Base-by-base conservation (phyloP, 2,888 invertebrate species). In the Aphodius granarius region DNA sequence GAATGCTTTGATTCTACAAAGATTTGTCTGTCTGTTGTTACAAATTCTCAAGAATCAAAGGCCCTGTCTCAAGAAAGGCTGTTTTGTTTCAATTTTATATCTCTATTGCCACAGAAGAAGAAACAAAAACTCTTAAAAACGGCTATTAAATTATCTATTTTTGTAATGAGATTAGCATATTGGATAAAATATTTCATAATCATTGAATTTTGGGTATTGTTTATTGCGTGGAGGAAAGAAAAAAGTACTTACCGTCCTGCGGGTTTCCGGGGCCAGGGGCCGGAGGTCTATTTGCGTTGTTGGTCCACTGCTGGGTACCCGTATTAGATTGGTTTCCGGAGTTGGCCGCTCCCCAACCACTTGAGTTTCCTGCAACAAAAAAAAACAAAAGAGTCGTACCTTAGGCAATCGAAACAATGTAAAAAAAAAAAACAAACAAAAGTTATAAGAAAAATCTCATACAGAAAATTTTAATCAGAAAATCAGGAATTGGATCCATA, bases 271-370 rank as follows among this genome's bases (percentile, higher is more conserved):
- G 82, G 81, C 83, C 81, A 66, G 86, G 81, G 66, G 84, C 80
- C 76, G 86, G 86, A 81, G 85, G 83, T 78, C 87, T 83, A 81
- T 85, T 86, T 78, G 86, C 81, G 82, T 86, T 86, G 79, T 84
- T 86, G 81, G 85, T 86, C 87, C 87, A 87, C 79, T 86, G 86
- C 81, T 86, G 86, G 74, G 85, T 85, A 79, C 86, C 86, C 77
- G 85, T 79, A 80, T 82, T 86, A 81, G 83, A 86, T 82, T 85
- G 86, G 83, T 86, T 86, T 80, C 85, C 82, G 75, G 86, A 83
- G 82, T 86, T 86, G 78, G 86, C 85, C 78, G 88, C 86, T 80
- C 89, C 89, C 90, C 90, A 89, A 81, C 90, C 89, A 75, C 88
- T 88, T 78, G 89, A 82, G 83, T 83, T 86, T 75, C 83, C 84